These are phyloP conservation scores for Thymelicus lineola DNA, from an alignment of 2,888 invertebrate genomes.

Conservation along the genomic window DNA sequence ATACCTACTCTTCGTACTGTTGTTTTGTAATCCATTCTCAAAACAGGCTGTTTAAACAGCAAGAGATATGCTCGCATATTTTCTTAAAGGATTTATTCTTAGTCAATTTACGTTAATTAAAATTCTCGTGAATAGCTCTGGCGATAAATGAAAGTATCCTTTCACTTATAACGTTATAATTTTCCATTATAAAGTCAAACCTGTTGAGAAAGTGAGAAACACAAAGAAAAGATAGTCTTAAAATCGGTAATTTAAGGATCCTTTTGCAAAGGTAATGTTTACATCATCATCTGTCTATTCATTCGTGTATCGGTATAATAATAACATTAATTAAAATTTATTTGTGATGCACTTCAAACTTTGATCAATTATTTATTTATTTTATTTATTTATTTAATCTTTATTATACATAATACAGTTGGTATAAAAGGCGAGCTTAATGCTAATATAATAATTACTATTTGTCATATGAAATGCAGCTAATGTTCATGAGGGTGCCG, in stretches of 20 bases:
- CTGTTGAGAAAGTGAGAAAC: background rate
- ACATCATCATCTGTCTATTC: background rate
- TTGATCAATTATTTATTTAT: no score
- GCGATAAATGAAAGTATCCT: slow-evolving; percentile 15
- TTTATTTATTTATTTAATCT: no score
- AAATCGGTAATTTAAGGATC: background rate
- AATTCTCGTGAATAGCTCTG: slow-evolving; percentile 4
- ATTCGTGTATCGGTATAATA: background rate
- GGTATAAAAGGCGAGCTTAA: no score
- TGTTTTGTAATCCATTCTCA: slow-evolving; percentile 4
- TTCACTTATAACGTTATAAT: slow-evolving; percentile 17
- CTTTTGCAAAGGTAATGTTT: background rate
- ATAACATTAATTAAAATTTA: background rate
- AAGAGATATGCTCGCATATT: slow-evolving; percentile 7
- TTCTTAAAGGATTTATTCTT: slow-evolving; percentile 4
- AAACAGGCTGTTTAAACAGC: background rate
- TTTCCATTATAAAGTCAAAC: slow-evolving; percentile 15
- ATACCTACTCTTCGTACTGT: background rate
- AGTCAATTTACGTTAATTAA: slow-evolving; percentile 15
- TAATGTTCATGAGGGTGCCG: no score
- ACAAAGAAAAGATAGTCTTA: background rate
- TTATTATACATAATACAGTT: no score
- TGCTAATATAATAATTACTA: no score
- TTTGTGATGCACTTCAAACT: background rate
- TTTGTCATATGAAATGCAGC: no score